Base-by-base conservation (phyloP, 2,888 invertebrate genomes). In the Aplocera efformata region DNA sequence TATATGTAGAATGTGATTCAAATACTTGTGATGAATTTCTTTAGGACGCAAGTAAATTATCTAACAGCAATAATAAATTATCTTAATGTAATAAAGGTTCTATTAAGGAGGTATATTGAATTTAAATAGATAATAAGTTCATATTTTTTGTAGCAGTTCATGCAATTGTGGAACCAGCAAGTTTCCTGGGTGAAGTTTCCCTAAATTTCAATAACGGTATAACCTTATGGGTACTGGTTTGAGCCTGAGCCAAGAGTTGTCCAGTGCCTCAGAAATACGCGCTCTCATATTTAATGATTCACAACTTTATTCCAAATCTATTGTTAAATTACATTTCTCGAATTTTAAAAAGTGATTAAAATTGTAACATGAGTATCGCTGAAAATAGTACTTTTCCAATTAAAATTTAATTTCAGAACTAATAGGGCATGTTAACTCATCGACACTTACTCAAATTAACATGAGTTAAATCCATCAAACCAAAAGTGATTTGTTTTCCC, bases 231-330 rank as follows among this genome's bases (percentile, higher is more conserved):
- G 39, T 44, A 55, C 55, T 33, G 48, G 45, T 57, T 73, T 73
- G 67, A 67, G 43, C 42, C 42, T 30, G 59, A 61, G 70, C 70
- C 72, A 75, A 71, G n/a, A n/a, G 67, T 63, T 52, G 56, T 57
- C 41, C 56, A 48, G 32, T 36, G 43, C 48, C 41, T 38, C 32
- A 44, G 27, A 24, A 13, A 37, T 41, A 45, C 36, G 22, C 29
- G 44, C 29, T 33, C 45, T 50, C 28, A 13, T 30, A 20, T 34
- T 32, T 28, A 21, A 5, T 3, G 34, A 49, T 26, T 32, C 27
- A 28, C 27, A 25, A 24, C 23, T 22, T 27, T 20, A 24, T 24
- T 32, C 17, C 8, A 42, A 34, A 29, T 31, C 7, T n/a, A 28
- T 22, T 32, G 11, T n/a, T n/a, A n/a, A n/a, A n/a, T n/a, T n/a